A percentile compares a stretch with the other conserved stretches of the same genome.
Evolutionary conservation across 2,888 invertebrate species (phyloP).

Genomic region (Agrochola lota): DNA sequence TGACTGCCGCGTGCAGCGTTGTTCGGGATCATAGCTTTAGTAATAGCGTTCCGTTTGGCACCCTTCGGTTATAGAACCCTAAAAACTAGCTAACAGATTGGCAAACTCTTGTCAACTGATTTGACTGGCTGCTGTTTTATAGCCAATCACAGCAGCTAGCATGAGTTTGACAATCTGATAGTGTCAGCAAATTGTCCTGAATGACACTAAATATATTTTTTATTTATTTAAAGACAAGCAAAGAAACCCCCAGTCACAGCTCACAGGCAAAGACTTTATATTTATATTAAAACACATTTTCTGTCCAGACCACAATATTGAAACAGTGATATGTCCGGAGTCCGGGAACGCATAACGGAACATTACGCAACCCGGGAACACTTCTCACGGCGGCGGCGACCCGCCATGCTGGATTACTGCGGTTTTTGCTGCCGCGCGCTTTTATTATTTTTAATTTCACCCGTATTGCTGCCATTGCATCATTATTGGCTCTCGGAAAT

Average conservation of each 20-base stretch:
- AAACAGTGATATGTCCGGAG: slow-evolving; percentile 66
- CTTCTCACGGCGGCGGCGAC: slow-evolving; percentile 64
- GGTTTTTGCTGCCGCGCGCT: slow-evolving; percentile 54
- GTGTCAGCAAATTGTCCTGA: neutral
- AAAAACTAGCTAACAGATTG: neutral
- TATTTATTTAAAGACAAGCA: neutral
- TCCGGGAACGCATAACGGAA: slow-evolving; percentile 65
- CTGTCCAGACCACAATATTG: slow-evolving; percentile 55
- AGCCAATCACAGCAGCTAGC: neutral
- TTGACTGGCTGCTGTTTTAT: neutral
- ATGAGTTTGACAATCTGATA: neutral
- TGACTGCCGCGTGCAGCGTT: too few species aligned
- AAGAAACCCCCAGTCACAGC: neutral
- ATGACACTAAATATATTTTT: neutral
- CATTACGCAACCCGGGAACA: slow-evolving; percentile 42
- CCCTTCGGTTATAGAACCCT: too few species aligned
- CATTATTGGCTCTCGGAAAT: slow-evolving; percentile 46
- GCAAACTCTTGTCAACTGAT: neutral
- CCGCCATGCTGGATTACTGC: slow-evolving; percentile 50
- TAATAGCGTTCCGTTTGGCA: too few species aligned
- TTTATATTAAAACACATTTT: slow-evolving; percentile 1
- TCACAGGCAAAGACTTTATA: neutral
- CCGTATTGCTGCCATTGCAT: slow-evolving; percentile 45
- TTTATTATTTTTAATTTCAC: slow-evolving; percentile 59
- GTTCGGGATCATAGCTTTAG: too few species aligned